Conservation (phyloP, 2,888 invertebrate species). For the Agonum fuliginosum region DNA sequence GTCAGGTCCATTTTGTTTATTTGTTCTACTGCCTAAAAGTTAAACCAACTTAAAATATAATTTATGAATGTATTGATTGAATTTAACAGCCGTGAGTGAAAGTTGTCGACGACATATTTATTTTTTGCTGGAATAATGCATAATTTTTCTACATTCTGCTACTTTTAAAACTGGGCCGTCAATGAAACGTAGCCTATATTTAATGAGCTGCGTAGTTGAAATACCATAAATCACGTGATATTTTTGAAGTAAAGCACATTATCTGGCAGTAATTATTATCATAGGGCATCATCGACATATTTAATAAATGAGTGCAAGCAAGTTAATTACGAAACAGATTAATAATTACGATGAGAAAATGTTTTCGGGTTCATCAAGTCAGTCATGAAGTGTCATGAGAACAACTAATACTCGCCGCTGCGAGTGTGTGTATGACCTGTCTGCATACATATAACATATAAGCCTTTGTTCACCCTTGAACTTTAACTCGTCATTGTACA, state of each 20-base stretch:
- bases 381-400: slow-evolving; percentile 68
- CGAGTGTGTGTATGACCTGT: slow-evolving; percentile 7
- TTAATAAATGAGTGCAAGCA: slow-evolving; percentile 70
- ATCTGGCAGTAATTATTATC: slow-evolving; percentile 13
- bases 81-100: slow-evolving; percentile 6
- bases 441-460: slow-evolving; percentile 12
- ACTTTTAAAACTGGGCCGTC: not conserved
- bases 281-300: slow-evolving; percentile 61
- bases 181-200: not conserved
- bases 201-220: slow-evolving; percentile 1
- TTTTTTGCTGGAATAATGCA: not conserved
- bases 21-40: too few relatives aligned
- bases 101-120: slow-evolving; percentile 1
- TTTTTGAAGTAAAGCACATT: not conserved
- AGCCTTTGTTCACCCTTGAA: slow-evolving; percentile 63
- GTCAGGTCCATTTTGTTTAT: not conserved
- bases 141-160: not conserved
- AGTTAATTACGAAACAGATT: slow-evolving; percentile 70
- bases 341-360: slow-evolving; percentile 66
- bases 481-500: slow-evolving; percentile 27
- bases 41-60: not conserved
- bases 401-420: slow-evolving; percentile 39
- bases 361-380: slow-evolving; percentile 67
- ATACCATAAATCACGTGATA: slow-evolving; percentile 31
- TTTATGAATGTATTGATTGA: not conserved